A percentile compares a stretch with the other conserved stretches of the same genome.
These are phyloP conservation scores for Dendrocincla tyrannina DNA, from an alignment of 2,797 vertebrate genomes.

Conservation along the genomic window DNA sequence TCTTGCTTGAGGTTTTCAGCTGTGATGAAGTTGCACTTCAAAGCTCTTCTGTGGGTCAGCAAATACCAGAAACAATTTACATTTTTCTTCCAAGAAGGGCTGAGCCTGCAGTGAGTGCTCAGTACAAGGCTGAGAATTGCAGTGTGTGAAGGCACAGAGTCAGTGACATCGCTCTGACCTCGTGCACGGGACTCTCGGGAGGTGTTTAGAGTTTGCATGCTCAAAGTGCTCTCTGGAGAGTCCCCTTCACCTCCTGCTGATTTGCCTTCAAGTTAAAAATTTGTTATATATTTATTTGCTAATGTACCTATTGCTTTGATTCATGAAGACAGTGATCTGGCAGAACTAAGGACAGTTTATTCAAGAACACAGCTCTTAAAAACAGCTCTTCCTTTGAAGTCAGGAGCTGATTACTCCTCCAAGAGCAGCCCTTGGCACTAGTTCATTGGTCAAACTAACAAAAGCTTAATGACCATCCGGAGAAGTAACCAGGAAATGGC, in stretches of 20 bases:
- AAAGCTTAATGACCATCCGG: not conserved
- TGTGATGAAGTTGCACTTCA: not conserved
- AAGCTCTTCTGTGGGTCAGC: not conserved
- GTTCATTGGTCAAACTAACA: not conserved
- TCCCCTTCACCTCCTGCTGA: accelerated
- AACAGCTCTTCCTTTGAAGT: not conserved
- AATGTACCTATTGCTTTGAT: not conserved
- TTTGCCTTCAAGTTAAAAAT: not conserved
- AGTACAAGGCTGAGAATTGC: not conserved
- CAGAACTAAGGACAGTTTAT: not conserved
- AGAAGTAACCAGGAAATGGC: not conserved
- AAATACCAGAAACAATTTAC: not conserved
- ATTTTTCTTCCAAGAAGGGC: not conserved
- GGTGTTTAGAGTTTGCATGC: not conserved
- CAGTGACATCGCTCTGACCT: accelerated
- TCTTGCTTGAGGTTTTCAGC: not conserved
- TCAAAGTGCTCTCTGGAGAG: not conserved
- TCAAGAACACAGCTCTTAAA: not conserved
- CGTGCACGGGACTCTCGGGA: not conserved
- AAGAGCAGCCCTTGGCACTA: not conserved
- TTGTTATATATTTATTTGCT: not conserved
- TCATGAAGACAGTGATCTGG: not conserved
- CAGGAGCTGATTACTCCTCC: not conserved
- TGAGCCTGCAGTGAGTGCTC: not conserved
- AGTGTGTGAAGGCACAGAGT: accelerated